phyloP scores from a whole-genome alignment of 2,888 invertebrate species.

The Prosapia bicincta region DNA sequence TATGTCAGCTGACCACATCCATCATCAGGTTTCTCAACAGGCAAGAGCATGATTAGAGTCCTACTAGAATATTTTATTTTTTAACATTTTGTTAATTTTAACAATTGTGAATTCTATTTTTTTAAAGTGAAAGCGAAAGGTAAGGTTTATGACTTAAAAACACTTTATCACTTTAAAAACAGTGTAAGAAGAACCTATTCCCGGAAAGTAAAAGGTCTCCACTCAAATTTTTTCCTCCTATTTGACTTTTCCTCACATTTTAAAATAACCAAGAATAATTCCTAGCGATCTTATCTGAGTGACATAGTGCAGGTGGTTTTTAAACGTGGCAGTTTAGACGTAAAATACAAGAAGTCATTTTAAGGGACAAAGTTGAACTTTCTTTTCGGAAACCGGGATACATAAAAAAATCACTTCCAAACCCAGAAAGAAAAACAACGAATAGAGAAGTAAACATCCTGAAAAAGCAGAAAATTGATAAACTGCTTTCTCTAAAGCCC shows the following conservation, averaged over 20 bases:
- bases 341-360: slow-evolving; percentile 4
- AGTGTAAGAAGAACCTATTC: slow-evolving; percentile 1
- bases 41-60: no score
- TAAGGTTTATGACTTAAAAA: slow-evolving; percentile 18
- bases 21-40: slow-evolving; percentile 29
- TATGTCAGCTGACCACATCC: slow-evolving; percentile 32
- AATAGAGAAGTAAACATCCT: no score
- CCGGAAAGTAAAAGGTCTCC: slow-evolving; percentile 3
- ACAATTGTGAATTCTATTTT: not conserved
- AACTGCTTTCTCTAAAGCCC: not conserved
- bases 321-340: not conserved
- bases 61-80: no score
- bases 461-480: not conserved
- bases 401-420: not conserved
- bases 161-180: slow-evolving; percentile 15
- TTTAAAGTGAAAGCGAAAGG: not conserved
- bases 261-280: slow-evolving; percentile 4
- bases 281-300: slow-evolving; percentile 5
- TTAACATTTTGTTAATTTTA: no score
- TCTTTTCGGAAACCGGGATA: slow-evolving; percentile 9
- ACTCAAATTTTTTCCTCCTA: not conserved
- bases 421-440: not conserved
- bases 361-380: not conserved
- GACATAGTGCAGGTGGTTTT: slow-evolving; percentile 9
- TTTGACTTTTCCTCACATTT: slow-evolving; percentile 13